phyloP scores from a whole-genome alignment of 2,888 invertebrate species.

The Limnephilus auricula region DNA sequence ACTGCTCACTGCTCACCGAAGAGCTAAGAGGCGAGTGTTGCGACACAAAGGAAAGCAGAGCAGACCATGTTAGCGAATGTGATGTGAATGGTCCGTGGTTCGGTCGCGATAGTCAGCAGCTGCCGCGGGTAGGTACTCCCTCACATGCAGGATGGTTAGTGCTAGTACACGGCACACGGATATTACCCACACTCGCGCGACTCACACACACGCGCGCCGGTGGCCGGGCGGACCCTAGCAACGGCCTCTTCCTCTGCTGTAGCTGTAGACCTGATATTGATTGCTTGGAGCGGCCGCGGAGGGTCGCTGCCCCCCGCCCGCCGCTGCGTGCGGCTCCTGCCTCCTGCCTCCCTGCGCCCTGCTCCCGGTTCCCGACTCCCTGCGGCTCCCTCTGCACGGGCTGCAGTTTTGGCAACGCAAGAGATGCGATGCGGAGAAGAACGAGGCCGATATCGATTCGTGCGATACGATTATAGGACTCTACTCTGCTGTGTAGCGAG shows the following conservation, averaged over 20 bases:
- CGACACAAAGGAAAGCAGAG: slow-evolving; percentile 58
- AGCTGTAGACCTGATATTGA: slow-evolving; percentile 75
- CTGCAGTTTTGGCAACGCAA: slow-evolving; percentile 69
- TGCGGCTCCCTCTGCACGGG: slow-evolving; percentile 22
- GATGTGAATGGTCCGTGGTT: slow-evolving; percentile 75
- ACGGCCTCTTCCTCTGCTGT: slow-evolving; percentile 58
- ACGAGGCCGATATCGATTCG: slow-evolving; percentile 62
- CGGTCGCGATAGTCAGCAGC: neutral
- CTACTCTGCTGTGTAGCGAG: slow-evolving; percentile 61
- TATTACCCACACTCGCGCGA: slow-evolving; percentile 39
- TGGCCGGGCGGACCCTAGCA: slow-evolving; percentile 78
- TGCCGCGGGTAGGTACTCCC: slow-evolving; percentile 3
- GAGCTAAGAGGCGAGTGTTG: neutral
- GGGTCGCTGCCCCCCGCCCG: slow-evolving; percentile 54
- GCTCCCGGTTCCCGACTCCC: slow-evolving; percentile 37
- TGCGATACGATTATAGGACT: slow-evolving; percentile 69
- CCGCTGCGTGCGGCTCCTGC: slow-evolving; percentile 45
- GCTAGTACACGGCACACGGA: neutral
- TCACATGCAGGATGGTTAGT: neutral
- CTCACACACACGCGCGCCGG: slow-evolving; percentile 67
- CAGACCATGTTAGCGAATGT: slow-evolving; percentile 70
- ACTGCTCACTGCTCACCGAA: too few species aligned
- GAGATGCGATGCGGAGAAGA: slow-evolving; percentile 69
- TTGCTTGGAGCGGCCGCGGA: slow-evolving; percentile 69
- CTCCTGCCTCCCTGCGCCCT: slow-evolving; percentile 27